phyloP scores from a whole-genome alignment of 2,888 invertebrate genomes.

The Villa cingulata region DNA sequence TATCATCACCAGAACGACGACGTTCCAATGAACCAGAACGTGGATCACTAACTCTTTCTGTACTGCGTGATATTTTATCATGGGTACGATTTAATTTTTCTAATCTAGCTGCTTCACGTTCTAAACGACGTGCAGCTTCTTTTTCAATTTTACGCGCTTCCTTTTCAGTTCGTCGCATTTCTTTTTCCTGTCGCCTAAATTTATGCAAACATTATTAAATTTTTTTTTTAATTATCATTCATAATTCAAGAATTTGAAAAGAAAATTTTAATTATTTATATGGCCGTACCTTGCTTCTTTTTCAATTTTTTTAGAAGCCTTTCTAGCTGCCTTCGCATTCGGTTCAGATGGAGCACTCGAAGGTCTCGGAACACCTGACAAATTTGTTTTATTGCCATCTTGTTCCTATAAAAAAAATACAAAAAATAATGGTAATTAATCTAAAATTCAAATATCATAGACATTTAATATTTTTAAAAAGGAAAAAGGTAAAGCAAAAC shows the following conservation, averaged over 20 bases:
- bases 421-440: background rate
- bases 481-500: too few relatives aligned
- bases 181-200: constrained; percentile 34
- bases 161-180: constrained; percentile 31
- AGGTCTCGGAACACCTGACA: constrained; percentile 23
- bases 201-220: background rate
- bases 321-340: constrained; percentile 33
- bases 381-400: constrained; percentile 25
- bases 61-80: constrained; percentile 35
- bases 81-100: constrained; percentile 34
- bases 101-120: constrained; percentile 34
- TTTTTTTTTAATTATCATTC: background rate
- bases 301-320: constrained; percentile 34
- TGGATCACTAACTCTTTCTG: constrained; percentile 28
- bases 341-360: constrained; percentile 35
- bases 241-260: background rate
- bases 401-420: constrained; percentile 31
- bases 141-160: constrained; percentile 34
- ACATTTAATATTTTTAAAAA: too few relatives aligned
- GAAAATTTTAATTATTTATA: too few relatives aligned
- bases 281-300: constrained; percentile 34
- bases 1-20: constrained; percentile 34
- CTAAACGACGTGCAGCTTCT: constrained; percentile 32
- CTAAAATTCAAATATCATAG: too few relatives aligned
- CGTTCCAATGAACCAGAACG: constrained; percentile 35